Percentiles rank a stretch among this genome's conserved stretches.
These are phyloP conservation scores for Sebastolobus alascanus DNA, from an alignment of 2,797 vertebrate species.

Conservation along the genomic window DNA sequence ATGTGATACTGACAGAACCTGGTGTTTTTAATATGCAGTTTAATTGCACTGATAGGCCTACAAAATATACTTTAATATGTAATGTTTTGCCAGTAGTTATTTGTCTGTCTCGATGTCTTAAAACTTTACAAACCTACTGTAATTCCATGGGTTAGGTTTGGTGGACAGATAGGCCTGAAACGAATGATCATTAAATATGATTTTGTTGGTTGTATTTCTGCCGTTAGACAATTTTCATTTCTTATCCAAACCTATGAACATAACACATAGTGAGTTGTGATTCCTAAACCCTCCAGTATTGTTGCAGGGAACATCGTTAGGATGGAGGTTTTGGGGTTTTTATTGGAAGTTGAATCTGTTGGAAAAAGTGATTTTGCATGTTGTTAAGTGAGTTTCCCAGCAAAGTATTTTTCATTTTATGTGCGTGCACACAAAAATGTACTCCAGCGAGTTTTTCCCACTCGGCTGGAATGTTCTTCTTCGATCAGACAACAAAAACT, in stretches of 20 bases:
- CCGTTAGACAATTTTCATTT: background rate
- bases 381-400: slow-evolving; percentile 22
- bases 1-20: background rate
- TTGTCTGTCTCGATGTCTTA: background rate
- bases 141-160: background rate
- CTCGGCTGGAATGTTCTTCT: slow-evolving; percentile 48
- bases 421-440: slow-evolving; percentile 31
- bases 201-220: background rate
- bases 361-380: slow-evolving; percentile 17
- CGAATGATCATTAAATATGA: background rate
- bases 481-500: slow-evolving; percentile 61
- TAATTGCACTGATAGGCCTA: background rate
- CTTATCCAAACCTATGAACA: background rate
- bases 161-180: background rate
- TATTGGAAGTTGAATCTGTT: background rate
- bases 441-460: slow-evolving; percentile 20
- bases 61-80: background rate
- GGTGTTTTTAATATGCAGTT: background rate
- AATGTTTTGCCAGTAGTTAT: background rate
- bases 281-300: background rate
- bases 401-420: slow-evolving; percentile 42
- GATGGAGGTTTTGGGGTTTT: background rate
- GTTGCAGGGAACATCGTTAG: background rate
- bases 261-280: background rate
- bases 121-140: background rate